A percentile compares a stretch with the other conserved stretches of the same genome.
Conservation (phyloP, 2,888 invertebrate genomes). For the Monopis laevigella region DNA sequence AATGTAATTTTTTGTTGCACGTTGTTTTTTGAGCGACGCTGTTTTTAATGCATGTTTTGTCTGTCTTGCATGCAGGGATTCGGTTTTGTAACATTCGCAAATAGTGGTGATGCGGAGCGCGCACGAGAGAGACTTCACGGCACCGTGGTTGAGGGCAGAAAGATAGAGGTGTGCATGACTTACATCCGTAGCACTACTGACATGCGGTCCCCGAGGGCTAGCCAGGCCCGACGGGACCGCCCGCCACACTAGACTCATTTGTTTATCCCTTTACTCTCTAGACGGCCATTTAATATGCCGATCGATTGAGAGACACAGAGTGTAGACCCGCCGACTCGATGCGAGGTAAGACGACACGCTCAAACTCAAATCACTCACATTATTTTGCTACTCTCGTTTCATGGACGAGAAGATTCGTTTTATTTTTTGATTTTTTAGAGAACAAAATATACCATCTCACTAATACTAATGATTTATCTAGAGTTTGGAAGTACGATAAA, state of each 20-base stretch:
- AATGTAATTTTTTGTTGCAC: constrained; percentile 79
- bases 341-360: constrained; percentile 56
- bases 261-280: constrained; percentile 72
- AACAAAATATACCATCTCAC: no score
- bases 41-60: constrained; percentile 94
- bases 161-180: constrained; percentile 99
- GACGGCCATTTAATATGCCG: constrained; percentile 74
- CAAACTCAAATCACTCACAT: constrained; percentile 36
- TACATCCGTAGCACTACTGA: constrained; percentile 70
- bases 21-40: constrained; percentile 81
- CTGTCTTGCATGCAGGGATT: constrained; percentile 99
- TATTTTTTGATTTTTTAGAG: no score
- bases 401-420: no score
- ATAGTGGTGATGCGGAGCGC: constrained; percentile 99
- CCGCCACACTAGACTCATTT: constrained; percentile 48
- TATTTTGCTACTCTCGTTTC: no score
- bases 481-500: no score
- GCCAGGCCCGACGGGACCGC: constrained; percentile 9
- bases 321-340: constrained; percentile 65
- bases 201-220: constrained; percentile 32
- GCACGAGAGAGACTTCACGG: constrained; percentile 99
- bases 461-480: no score
- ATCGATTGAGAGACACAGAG: constrained; percentile 67
- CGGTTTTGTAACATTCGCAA: constrained; percentile 99
- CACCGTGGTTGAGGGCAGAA: constrained; percentile 99